Conservation (phyloP, 2,113 vertebrate genomes). For the Solenodon paradoxus region DNA sequence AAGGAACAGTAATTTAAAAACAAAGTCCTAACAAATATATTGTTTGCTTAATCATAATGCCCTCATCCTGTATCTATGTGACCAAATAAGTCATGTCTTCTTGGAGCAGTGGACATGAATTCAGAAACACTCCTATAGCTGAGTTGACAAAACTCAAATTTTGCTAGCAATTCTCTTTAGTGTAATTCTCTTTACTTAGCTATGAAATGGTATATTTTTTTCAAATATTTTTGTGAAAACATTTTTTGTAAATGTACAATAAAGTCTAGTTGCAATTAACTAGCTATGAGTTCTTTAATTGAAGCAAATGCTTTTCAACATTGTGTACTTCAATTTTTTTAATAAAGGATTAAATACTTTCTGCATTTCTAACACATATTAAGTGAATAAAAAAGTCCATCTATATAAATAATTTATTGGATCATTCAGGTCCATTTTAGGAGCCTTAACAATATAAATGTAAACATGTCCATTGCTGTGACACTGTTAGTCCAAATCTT, state of each 20-base stretch:
- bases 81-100: not conserved
- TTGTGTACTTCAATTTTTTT: not conserved
- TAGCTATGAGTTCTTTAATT: conserved; percentile 64
- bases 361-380: not conserved
- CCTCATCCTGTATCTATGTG: not conserved
- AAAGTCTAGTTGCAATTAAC: conserved; percentile 72
- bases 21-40: not conserved
- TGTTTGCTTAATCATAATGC: conserved; percentile 22
- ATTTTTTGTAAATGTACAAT: conserved; percentile 77
- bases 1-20: conserved; percentile 47
- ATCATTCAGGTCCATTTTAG: not conserved
- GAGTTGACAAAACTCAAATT: conserved; percentile 54
- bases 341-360: not conserved
- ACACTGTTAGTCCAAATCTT: not conserved
- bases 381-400: conserved; percentile 26
- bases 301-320: not conserved
- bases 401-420: not conserved
- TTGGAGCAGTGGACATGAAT: not conserved
- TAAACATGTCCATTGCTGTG: not conserved
- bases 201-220: conserved; percentile 79
- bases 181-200: conserved; percentile 30
- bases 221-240: conserved; percentile 80
- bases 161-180: conserved; percentile 43
- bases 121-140: conserved; percentile 56
- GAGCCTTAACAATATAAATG: not conserved